These are phyloP conservation scores for Olivierus martensii DNA, from an alignment of 1,140 invertebrate genomes.

Conservation along the genomic window DNA sequence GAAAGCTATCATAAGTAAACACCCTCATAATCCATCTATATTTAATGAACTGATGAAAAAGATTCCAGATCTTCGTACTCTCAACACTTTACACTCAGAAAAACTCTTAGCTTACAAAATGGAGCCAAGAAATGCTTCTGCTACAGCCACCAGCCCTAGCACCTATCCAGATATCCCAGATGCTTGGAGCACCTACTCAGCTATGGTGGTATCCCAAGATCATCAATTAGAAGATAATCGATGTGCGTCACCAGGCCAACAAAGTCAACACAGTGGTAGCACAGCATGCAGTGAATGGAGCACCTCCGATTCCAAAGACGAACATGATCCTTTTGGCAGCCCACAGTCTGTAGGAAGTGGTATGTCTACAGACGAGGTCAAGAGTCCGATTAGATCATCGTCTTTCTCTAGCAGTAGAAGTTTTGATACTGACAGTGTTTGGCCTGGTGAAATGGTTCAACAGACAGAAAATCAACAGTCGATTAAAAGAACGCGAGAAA, in stretches of 20 bases:
- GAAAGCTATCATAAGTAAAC: slow-evolving; percentile 62
- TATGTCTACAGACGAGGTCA: slow-evolving; percentile 51
- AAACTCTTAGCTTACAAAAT: slow-evolving; percentile 85
- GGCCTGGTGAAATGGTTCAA: slow-evolving; percentile 28
- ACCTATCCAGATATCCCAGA: slow-evolving; percentile 6
- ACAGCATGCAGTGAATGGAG: slow-evolving; percentile 17
- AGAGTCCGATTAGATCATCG: slow-evolving; percentile 51
- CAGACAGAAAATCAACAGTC: slow-evolving; percentile 40
- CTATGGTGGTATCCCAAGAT: background rate
- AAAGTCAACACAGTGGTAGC: slow-evolving; percentile 5
- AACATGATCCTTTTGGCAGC: slow-evolving; percentile 42
- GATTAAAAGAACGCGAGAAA: slow-evolving; percentile 48
- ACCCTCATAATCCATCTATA: slow-evolving; percentile 48
- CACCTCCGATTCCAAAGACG: slow-evolving; percentile 19
- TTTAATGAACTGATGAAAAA: slow-evolving; percentile 80
- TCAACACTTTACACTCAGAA: slow-evolving; percentile 92
- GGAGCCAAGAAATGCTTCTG: slow-evolving; percentile 42
- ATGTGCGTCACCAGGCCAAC: slow-evolving; percentile 10
- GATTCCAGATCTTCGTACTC: slow-evolving; percentile 81
- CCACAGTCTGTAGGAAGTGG: slow-evolving; percentile 33
- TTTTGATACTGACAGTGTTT: slow-evolving; percentile 7
- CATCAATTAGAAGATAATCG: slow-evolving; percentile 7
- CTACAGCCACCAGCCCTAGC: background rate
- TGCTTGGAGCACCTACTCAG: slow-evolving; percentile 6
- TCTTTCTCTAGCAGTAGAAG: slow-evolving; percentile 52